phyloP scores from a whole-genome alignment of 2,797 vertebrate genomes.

The Lerista edwardsae region DNA sequence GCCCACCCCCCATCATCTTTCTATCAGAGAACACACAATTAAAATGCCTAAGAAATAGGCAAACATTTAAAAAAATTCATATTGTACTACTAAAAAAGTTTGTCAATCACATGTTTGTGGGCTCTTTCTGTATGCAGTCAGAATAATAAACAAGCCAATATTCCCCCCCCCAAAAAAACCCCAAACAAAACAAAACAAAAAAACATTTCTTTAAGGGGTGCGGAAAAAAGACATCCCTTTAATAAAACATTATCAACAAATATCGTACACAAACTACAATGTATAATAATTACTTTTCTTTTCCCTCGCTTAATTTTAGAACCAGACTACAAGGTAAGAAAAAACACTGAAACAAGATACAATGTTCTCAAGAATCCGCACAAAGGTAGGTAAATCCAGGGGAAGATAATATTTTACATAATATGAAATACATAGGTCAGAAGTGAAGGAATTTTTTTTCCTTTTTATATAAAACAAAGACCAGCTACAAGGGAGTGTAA shows the following conservation, averaged over 20 bases:
- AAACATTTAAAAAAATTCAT: slow-evolving; percentile 49
- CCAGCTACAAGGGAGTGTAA: slow-evolving; percentile 89
- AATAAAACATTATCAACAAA: slow-evolving; percentile 87
- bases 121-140: slow-evolving; percentile 48
- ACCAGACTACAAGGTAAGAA: slow-evolving; percentile 87
- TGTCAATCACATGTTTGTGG: slow-evolving; percentile 58
- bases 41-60: slow-evolving; percentile 68
- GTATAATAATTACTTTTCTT: slow-evolving; percentile 84
- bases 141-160: slow-evolving; percentile 65
- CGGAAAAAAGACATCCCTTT: slow-evolving; percentile 85
- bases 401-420: slow-evolving; percentile 89
- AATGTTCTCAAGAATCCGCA: slow-evolving; percentile 87
- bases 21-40: slow-evolving; percentile 67
- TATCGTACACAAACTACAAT: slow-evolving; percentile 87
- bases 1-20: slow-evolving; percentile 44
- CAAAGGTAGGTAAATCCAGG: slow-evolving; percentile 86
- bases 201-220: slow-evolving; percentile 79
- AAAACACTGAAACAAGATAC: slow-evolving; percentile 89
- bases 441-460: slow-evolving; percentile 78
- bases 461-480: slow-evolving; percentile 78
- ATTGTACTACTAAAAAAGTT: slow-evolving; percentile 61
- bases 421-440: slow-evolving; percentile 90
- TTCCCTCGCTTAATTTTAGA: slow-evolving; percentile 81
- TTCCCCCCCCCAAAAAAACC: slow-evolving; percentile 48
- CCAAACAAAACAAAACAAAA: slow-evolving; percentile 23